Evolutionary conservation across 2,888 invertebrate species (phyloP), one percentile per base, ranked within the genome.

Genomic region (Gerris lacustris): DNA sequence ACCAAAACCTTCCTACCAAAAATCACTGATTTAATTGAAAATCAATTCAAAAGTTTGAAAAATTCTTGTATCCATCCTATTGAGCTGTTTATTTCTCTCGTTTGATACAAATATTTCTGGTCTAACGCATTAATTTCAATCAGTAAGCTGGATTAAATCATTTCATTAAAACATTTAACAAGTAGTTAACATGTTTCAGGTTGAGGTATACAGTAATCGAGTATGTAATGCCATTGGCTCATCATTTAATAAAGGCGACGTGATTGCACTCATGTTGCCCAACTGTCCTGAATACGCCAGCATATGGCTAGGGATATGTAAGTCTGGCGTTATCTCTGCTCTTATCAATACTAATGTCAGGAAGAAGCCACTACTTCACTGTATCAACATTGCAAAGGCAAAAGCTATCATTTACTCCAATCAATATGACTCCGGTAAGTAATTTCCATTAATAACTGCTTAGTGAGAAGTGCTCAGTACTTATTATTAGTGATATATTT

Each of bases 291-390:
- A 98, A 80, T 94, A 90, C 82, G 90, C 96, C 5, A 89, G 89
- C 63, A 88, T 89, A 62, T 99, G 98, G 97, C 82, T 99, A 70
- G 99, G 97, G 0, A 84, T 95, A 69, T 88, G 94, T 11, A 94
- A 97, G 81, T 81, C 92, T 18, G 94, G 94, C 0, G 86, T 90
- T 0, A 86, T 94, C 55, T 85, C 90, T 0, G 94, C 98, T 0
- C 85, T 99, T 69, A 94, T 99, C 78, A 99, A 99, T 80, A 93
- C 91, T 71, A 97, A 97, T 81, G 86, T 96, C 77, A 86, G 91
- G 66, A 87, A 91, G 73, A 86, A 87, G 68, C 88, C 96, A 0
- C 82, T 99, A 43, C 81, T 90, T 62, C 98, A 98, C 81, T 95
- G 95, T 74, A 87, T 99, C 69, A 89, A 85, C n/a, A 87, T 94